Evolutionary conservation across 2,888 invertebrate genomes (phyloP), one percentile per base, ranked within the genome.

Genomic region (Neocrepidodera transversa): DNA sequence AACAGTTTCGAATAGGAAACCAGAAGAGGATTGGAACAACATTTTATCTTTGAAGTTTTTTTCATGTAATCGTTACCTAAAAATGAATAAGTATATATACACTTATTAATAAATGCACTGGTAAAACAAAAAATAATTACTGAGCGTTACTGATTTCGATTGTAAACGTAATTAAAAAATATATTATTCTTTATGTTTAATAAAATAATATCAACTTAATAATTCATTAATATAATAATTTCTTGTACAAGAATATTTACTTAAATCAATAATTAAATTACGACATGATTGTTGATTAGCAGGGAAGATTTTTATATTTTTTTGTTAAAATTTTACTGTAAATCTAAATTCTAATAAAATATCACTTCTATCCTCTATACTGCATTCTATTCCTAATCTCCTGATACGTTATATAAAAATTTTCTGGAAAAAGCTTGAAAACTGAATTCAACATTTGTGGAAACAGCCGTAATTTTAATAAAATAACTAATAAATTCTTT

Each of bases 381-480:
- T 68, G 65, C 64, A 65, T 59, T 51, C 57, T 53, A 59, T 63
- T 81, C 74, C 77, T 82, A 80, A 69, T 76, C 70, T 79, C 82
- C 82, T 82, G 81, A 65, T 82, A 80, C 80, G 78, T 82, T 82
- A 82, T 82, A 82, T 83, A 82, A 82, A 81, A 82, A 81, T 82
- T 82, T 82, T 82, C 82, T 82, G 81, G 82, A 82, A 82, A 82
- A 82, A 82, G 82, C 81, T 77, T 78, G 81, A 82, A 82, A 82
- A 82, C 78, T 73, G 76, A 78, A 81, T 76, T 76, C 76, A 70
- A 74, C 73, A 77, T 80, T 80, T 75, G 79, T 76, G 80, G 81
- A 81, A 81, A 82, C 80, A 71, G 67, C 67, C 59, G 66, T 70
- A 73, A 74, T 77, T 75, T 77, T 76, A 76, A 78, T 78, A 79